Conservation (phyloP, 1,140 invertebrate species). For the Monochamus saltuarius region DNA sequence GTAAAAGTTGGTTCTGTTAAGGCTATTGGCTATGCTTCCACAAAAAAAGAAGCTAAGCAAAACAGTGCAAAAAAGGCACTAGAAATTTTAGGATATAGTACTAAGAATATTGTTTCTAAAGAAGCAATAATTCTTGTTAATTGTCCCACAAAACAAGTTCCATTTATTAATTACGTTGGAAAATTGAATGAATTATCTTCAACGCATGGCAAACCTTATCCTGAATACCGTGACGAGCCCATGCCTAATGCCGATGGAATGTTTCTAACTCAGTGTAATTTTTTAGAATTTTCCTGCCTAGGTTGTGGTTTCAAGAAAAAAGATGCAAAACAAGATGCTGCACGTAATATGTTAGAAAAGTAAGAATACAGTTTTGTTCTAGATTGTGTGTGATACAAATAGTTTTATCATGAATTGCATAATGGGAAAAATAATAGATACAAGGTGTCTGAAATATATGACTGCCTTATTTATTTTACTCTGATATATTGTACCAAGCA, state of each 20-base stretch:
- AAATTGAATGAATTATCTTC: slow-evolving; percentile 27
- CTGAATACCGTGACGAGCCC: slow-evolving; percentile 18
- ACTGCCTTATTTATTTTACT: no score
- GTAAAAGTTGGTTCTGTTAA: background rate
- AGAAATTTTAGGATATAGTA: background rate
- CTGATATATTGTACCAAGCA: background rate
- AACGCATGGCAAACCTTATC: slow-evolving; percentile 8
- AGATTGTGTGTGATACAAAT: background rate
- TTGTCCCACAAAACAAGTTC: background rate
- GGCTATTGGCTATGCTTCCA: slow-evolving; percentile 8
- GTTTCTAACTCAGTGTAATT: slow-evolving; percentile 25
- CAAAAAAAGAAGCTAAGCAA: slow-evolving; percentile 28
- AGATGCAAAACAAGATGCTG: slow-evolving; percentile 30
- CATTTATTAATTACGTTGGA: slow-evolving; percentile 24
- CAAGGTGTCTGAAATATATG: no score
- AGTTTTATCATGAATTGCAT: background rate
- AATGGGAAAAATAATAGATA: no score
- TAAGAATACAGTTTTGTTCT: slow-evolving; percentile 15
- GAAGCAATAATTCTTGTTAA: background rate
- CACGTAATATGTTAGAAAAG: slow-evolving; percentile 26
- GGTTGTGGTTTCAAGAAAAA: slow-evolving; percentile 30
- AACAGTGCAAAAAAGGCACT: slow-evolving; percentile 16
- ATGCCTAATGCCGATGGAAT: background rate
- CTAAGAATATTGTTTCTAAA: background rate
- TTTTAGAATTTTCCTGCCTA: slow-evolving; percentile 2